Base-by-base conservation (phyloP, 2,113 vertebrate genomes). In the Callaeas wilsoni region DNA sequence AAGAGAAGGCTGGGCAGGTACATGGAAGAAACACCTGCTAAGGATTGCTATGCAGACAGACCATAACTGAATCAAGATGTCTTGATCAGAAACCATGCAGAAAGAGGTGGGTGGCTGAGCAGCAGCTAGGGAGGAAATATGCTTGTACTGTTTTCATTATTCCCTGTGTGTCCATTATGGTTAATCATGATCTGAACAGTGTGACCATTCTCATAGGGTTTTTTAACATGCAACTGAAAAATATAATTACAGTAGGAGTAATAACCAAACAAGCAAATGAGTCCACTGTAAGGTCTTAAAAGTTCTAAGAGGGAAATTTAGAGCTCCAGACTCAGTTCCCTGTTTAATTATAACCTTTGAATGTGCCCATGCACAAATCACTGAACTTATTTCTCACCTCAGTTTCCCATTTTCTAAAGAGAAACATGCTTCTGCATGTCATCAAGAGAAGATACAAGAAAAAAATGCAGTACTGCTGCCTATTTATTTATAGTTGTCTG, bases 131-230 rank as follows among this genome's bases (percentile, higher is more conserved):
- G 22, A 75, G 19, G 11, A 67, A 63, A 68, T 68, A 21, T 2
- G 35, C 33, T 56, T 42, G 13, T 52, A 11, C 29, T 33, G 3
- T 60, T 73, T 27, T 41, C 37, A 44, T 56, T 21, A 29, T 86
- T 70, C 21, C 64, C 52, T 49, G 2, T 35, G 12, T n/a, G 9
- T 79, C 42, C 16, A 10, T 53, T 55, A 41, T 5, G 6, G n/a
- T 26, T 62, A 65, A 78, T 63, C 42, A 59, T 46, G 22, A 30
- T 53, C 21, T 57, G 23, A 83, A 47, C 33, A 37, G 20, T 0
- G 2, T 75, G 25, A 11, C 7, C 7, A 20, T 56, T 69, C 32
- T 42, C 15, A 1, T 5, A 32, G 3, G 1, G 1, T 1, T 70
- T n/a, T 76, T 89, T 56, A 42, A 27, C 13, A 46, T 18, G 32